These are phyloP conservation scores for Erebia epiphron DNA, from an alignment of 2,888 invertebrate genomes.

Conservation along the genomic window DNA sequence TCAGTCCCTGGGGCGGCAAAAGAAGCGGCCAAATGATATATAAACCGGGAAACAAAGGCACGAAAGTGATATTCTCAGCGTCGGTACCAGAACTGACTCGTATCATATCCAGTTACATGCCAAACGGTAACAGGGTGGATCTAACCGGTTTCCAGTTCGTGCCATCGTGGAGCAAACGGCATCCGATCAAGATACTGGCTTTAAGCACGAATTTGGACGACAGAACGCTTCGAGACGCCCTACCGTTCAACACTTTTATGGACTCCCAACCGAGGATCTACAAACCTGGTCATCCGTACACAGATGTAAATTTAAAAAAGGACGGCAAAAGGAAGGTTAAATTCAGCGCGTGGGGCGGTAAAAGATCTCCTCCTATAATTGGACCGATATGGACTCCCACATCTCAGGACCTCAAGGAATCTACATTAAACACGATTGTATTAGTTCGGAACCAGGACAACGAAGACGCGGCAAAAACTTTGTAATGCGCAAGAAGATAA, in stretches of 20 bases:
- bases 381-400: conserved; percentile 76
- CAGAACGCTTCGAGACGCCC: conserved; percentile 54
- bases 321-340: conserved; percentile 77
- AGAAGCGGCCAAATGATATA: conserved; percentile 70
- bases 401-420: conserved; percentile 57
- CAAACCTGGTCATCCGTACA: conserved; percentile 70
- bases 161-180: conserved; percentile 61
- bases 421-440: conserved; percentile 62
- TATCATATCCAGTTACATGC: conserved; percentile 64
- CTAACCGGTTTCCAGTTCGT: conserved; percentile 63
- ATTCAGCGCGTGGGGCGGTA: conserved; percentile 78
- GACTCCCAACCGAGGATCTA: conserved; percentile 61
- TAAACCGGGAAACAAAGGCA: conserved; percentile 62
- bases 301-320: conserved; percentile 67
- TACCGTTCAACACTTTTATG: conserved; percentile 64
- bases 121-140: conserved; percentile 52
- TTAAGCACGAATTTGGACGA: conserved; percentile 58
- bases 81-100: conserved; percentile 66
- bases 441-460: conserved; percentile 57
- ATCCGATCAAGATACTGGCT: conserved; percentile 66
- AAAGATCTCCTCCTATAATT: conserved; percentile 74
- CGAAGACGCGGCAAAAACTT: conserved; percentile 30
- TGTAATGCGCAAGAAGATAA: conserved; percentile 32
- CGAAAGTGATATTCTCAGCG: conserved; percentile 66
- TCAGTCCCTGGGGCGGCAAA: conserved; percentile 78